A percentile compares a stretch with the other conserved stretches of the same genome.
phyloP scores from a whole-genome alignment of 2,888 invertebrate species.

The Scaeva pyrastri region DNA sequence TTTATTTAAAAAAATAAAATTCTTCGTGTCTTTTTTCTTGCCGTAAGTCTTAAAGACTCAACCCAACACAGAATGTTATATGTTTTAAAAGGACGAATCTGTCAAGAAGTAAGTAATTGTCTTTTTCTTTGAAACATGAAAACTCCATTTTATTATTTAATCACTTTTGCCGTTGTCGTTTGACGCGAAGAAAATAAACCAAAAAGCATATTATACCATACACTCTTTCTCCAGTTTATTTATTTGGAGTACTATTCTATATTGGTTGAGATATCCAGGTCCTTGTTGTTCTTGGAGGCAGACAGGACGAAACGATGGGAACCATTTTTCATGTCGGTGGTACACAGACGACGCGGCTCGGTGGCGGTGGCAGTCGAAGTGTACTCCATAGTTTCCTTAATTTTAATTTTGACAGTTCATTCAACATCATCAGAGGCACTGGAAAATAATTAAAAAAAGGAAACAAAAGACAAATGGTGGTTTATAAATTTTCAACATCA shows the following conservation, averaged over 20 bases:
- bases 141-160: constrained; percentile 68
- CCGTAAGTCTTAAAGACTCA: background rate
- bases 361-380: background rate
- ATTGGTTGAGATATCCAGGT: background rate
- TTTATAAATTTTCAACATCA: no score
- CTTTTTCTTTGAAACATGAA: constrained; percentile 41
- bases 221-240: background rate
- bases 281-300: background rate
- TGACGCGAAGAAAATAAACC: constrained; percentile 24
- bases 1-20: background rate
- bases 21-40: background rate
- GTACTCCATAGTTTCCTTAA: background rate
- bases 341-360: no score
- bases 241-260: background rate
- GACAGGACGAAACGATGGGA: background rate
- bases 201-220: background rate
- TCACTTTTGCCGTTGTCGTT: constrained; percentile 53
- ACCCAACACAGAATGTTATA: background rate
- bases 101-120: constrained; percentile 51
- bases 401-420: constrained; percentile 2
- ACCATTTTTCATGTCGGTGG: constrained; percentile 8
- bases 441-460: constrained; percentile 19
- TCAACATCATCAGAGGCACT: background rate
- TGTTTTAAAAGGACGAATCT: constrained; percentile 20
- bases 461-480: background rate